Evolutionary conservation across 2,797 vertebrate species (phyloP).

Genomic region (Sebastiscus tertius): DNA sequence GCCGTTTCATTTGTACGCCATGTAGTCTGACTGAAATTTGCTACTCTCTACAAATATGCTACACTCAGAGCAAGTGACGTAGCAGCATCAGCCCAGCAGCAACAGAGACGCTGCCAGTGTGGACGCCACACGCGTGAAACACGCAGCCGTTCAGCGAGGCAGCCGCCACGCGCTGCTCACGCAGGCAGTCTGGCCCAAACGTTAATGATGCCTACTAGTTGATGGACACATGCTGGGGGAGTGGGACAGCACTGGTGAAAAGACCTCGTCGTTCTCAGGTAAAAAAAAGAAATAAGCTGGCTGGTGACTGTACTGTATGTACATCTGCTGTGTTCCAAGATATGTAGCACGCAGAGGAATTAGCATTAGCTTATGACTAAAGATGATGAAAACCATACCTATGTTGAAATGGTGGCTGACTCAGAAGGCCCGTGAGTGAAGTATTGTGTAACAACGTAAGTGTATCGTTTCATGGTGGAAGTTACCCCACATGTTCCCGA

Average conservation of each 20-base stretch:
- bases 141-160: accelerated
- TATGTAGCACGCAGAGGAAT: background rate
- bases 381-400: background rate
- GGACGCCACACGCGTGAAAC: too few relatives aligned
- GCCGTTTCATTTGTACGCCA: too few relatives aligned
- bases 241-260: accelerated
- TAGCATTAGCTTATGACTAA: background rate
- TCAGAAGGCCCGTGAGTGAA: background rate
- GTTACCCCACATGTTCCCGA: background rate
- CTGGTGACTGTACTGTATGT: background rate
- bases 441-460: background rate
- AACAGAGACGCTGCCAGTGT: too few relatives aligned
- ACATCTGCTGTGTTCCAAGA: background rate
- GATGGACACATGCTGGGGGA: background rate
- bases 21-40: too few relatives aligned
- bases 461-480: background rate
- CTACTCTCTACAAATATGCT: too few relatives aligned
- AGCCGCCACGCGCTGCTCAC: too few relatives aligned
- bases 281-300: background rate
- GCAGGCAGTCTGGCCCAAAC: too few relatives aligned
- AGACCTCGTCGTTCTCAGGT: background rate
- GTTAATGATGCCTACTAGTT: background rate
- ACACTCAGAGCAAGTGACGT: too few relatives aligned
- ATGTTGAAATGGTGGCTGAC: background rate
- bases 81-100: too few relatives aligned